Conservation (phyloP, 2,797 vertebrate genomes). For the Macroramphosus scolopax region DNA sequence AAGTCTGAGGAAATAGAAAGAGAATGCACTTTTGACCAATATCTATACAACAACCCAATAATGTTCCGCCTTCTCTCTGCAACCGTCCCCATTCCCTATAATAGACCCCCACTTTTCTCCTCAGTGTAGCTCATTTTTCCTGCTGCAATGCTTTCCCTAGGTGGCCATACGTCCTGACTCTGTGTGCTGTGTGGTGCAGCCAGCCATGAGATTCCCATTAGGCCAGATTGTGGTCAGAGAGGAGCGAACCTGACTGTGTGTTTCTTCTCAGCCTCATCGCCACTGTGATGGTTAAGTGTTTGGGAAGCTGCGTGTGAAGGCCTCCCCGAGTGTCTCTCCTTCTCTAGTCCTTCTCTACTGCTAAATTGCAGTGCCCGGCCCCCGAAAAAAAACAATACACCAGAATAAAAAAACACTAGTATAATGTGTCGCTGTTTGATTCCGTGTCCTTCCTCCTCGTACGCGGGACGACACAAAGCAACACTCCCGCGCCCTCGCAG, state of each 20-base stretch:
- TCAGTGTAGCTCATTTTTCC: conserved; percentile 57
- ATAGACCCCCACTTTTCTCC: no score
- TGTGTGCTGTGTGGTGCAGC: conserved; percentile 45
- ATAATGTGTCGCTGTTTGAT: no score
- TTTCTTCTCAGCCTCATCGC: conserved; percentile 37
- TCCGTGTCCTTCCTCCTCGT: not conserved
- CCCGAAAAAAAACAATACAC: no score
- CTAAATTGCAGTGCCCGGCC: no score
- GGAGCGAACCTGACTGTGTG: conserved; percentile 37
- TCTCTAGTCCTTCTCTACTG: no score
- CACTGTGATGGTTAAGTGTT: conserved; percentile 17
- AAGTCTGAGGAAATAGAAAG: no score
- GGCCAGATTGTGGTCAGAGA: conserved; percentile 51
- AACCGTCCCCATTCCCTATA: conserved; percentile 1
- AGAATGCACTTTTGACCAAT: no score
- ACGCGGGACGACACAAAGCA: not conserved
- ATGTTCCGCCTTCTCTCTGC: not conserved
- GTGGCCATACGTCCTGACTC: conserved; percentile 52
- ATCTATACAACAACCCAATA: conserved; percentile 15
- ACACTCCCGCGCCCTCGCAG: no score
- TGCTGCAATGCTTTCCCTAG: conserved; percentile 54
- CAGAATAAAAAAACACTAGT: no score
- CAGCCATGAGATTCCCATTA: conserved; percentile 74
- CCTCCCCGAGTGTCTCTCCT: conserved; percentile 16
- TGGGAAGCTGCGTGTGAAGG: conserved; percentile 31